Evolutionary conservation across 2,113 vertebrate species (phyloP).

Genomic region (Oplegnathus fasciatus): DNA sequence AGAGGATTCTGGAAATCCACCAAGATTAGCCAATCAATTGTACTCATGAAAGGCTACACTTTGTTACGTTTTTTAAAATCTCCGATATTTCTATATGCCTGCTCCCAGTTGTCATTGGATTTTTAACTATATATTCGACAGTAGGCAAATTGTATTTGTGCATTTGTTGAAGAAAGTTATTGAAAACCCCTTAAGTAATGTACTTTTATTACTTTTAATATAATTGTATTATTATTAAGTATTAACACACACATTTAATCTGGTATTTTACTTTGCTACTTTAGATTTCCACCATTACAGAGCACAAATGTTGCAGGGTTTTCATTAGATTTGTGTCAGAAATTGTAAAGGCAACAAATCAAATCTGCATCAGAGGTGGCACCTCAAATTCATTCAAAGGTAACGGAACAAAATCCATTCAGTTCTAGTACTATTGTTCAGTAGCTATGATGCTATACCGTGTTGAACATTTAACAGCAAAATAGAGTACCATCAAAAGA

Average conservation of each 20-base stretch:
- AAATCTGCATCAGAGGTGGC: too few relatives aligned
- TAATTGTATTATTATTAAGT: too few relatives aligned
- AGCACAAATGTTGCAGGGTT: not conserved
- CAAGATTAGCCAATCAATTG: not conserved
- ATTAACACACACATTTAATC: not conserved
- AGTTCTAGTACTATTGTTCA: too few relatives aligned
- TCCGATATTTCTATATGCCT: not conserved
- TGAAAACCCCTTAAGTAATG: too few relatives aligned
- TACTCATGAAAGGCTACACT: not conserved
- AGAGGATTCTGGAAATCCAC: not conserved
- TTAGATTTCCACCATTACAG: not conserved
- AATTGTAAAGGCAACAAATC: too few relatives aligned
- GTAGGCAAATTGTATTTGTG: not conserved
- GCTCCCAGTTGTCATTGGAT: not conserved
- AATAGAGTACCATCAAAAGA: too few relatives aligned
- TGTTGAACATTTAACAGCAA: too few relatives aligned
- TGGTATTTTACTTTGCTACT: not conserved
- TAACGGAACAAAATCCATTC: too few relatives aligned
- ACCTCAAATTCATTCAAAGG: too few relatives aligned
- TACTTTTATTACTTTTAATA: too few relatives aligned
- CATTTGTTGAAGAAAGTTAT: not conserved
- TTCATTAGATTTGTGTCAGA: too few relatives aligned
- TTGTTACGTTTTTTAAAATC: not conserved
- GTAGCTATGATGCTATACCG: too few relatives aligned
- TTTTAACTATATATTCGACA: not conserved